These are phyloP conservation scores for Dendronephthya gigantea DNA, from an alignment of 64 coral and sea anemone species.

Conservation along the genomic window DNA sequence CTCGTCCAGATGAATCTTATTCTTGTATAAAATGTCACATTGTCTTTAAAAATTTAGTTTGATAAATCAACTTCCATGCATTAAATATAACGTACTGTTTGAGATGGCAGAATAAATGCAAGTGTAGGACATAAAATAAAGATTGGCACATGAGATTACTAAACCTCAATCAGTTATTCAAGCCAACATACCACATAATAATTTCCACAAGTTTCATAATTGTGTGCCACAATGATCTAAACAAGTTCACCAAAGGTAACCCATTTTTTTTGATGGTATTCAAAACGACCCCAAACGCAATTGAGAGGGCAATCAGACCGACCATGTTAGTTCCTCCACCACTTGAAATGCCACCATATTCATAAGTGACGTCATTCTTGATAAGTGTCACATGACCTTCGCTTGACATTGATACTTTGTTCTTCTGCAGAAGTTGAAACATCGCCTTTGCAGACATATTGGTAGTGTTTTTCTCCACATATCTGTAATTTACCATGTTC, in stretches of 20 bases:
- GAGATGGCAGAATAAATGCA: too few relatives aligned
- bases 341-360: neutral
- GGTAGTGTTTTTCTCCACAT: neutral
- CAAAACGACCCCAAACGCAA: conserved; percentile 8
- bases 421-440: neutral
- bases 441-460: neutral
- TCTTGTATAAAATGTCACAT: too few relatives aligned
- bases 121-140: too few relatives aligned
- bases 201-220: conserved; percentile 2
- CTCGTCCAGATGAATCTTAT: neutral
- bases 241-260: neutral
- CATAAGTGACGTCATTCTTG: neutral
- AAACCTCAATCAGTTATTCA: too few relatives aligned
- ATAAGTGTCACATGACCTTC: neutral
- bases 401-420: neutral
- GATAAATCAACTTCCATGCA: too few relatives aligned
- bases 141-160: too few relatives aligned
- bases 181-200: conserved; percentile 12
- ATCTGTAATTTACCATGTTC: neutral
- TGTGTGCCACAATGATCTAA: neutral
- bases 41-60: too few relatives aligned
- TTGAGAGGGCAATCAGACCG: neutral
- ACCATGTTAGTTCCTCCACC: conserved; percentile 9
- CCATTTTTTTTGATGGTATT: conserved; percentile 6
- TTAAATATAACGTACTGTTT: too few relatives aligned